Percentiles rank a stretch among this genome's conserved stretches.
Conservation (phyloP, 2,113 vertebrate genomes). For the Pachyramphus minor region DNA sequence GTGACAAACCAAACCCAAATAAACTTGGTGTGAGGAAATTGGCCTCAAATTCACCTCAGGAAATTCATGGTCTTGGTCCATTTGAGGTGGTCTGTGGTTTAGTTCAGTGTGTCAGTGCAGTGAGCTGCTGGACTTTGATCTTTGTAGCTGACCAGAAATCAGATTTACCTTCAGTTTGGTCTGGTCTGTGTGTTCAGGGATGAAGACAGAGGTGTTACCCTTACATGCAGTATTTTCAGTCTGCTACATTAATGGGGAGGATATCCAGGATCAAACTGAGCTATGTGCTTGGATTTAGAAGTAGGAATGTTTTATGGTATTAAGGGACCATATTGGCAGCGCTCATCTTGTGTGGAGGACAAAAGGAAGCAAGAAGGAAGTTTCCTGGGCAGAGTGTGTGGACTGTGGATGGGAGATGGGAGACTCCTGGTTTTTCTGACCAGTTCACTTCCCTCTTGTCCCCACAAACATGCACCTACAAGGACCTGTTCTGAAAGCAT, state of each 20-base stretch:
- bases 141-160: neutral
- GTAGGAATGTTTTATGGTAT: neutral
- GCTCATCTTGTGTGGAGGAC: neutral
- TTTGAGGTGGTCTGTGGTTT: slow-evolving; percentile 16
- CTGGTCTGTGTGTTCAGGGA: neutral
- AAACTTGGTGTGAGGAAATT: neutral
- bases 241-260: neutral
- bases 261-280: neutral
- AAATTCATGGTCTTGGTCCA: neutral
- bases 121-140: neutral
- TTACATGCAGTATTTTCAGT: neutral
- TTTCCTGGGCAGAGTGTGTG: neutral
- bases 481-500: neutral
- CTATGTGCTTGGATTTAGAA: neutral
- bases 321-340: neutral
- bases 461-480: neutral
- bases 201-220: neutral
- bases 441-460: neutral
- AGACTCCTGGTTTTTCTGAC: neutral
- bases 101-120: neutral
- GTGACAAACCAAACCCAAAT: too few species aligned
- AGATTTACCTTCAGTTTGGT: neutral
- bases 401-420: neutral
- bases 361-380: neutral
- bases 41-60: neutral